Percentiles rank a stretch among this genome's conserved stretches.
Conservation (phyloP, 2,797 vertebrate species). For the Eulemur coronatus region DNA sequence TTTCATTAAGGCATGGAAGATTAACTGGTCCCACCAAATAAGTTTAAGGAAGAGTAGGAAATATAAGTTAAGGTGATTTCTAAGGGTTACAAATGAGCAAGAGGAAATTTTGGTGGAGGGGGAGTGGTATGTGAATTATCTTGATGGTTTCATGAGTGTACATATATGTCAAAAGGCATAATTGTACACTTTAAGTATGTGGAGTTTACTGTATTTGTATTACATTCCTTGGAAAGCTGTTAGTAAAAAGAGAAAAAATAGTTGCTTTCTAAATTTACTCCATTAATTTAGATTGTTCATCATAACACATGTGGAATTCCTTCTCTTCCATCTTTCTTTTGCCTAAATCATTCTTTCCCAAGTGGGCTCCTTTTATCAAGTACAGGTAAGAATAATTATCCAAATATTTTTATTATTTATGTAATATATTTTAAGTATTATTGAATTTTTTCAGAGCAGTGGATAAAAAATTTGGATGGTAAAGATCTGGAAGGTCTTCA, state of each 20-base stretch:
- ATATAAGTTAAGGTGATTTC: not conserved
- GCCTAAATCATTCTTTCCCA: not conserved
- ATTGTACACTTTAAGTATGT: not conserved
- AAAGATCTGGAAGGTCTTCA: not conserved
- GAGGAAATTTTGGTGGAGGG: not conserved
- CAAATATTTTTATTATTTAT: not conserved
- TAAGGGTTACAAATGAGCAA: not conserved
- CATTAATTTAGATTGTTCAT: not conserved
- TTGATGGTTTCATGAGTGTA: not conserved
- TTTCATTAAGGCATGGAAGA: not conserved
- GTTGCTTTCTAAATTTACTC: not conserved
- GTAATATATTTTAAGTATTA: not conserved
- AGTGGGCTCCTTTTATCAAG: not conserved
- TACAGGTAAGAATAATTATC: not conserved
- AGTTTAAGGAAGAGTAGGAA: not conserved
- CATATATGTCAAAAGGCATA: not conserved
- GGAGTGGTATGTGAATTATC: not conserved
- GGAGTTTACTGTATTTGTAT: not conserved
- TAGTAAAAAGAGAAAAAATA: not conserved
- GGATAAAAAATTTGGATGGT: not conserved
- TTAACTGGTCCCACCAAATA: not conserved
- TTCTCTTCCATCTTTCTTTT: not conserved
- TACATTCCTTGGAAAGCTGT: not conserved
- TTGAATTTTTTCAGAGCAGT: not conserved
- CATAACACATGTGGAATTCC: not conserved